Evolutionary conservation across 2,113 vertebrate genomes (phyloP).

Genomic region (Hippocampus barbouri): DNA sequence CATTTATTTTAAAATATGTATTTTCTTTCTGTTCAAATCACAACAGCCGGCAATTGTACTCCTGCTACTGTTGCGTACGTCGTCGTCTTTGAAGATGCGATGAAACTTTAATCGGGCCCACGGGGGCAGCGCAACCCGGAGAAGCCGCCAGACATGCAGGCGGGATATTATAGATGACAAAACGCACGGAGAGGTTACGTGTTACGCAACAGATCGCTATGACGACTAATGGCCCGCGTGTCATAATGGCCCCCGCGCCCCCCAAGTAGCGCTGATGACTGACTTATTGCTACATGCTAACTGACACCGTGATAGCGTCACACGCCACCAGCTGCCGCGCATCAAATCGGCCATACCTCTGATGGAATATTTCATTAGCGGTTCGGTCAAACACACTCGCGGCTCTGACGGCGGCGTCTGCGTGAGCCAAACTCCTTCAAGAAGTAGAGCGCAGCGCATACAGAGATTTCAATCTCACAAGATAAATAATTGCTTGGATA

Average conservation of each 20-base stretch:
- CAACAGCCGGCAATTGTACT: background rate
- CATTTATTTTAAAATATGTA: background rate
- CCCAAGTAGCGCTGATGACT: conserved; percentile 19
- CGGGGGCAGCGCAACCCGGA: background rate
- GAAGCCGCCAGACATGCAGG: conserved; percentile 6
- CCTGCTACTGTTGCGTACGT: background rate
- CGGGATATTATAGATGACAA: conserved; percentile 7
- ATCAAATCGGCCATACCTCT: conserved; percentile 49
- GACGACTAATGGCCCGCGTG: background rate
- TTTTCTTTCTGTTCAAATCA: background rate
- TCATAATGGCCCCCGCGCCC: background rate
- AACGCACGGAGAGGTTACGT: conserved; percentile 6
- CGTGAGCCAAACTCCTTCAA: conserved; percentile 30
- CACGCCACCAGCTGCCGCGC: conserved; percentile 26
- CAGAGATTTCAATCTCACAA: conserved; percentile 34
- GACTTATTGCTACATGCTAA: conserved; percentile 28
- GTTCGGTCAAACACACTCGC: conserved; percentile 51
- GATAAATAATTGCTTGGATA: conserved; percentile 36
- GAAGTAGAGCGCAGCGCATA: conserved; percentile 26
- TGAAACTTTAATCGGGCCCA: conserved; percentile 32
- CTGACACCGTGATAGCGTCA: conserved; percentile 39
- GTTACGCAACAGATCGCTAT: conserved; percentile 4
- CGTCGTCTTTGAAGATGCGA: conserved; percentile 30
- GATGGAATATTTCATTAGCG: conserved; percentile 60
- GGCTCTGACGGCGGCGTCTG: conserved; percentile 7